Conservation (phyloP, 2,888 invertebrate genomes). For the Lasioglossum calceatum region DNA sequence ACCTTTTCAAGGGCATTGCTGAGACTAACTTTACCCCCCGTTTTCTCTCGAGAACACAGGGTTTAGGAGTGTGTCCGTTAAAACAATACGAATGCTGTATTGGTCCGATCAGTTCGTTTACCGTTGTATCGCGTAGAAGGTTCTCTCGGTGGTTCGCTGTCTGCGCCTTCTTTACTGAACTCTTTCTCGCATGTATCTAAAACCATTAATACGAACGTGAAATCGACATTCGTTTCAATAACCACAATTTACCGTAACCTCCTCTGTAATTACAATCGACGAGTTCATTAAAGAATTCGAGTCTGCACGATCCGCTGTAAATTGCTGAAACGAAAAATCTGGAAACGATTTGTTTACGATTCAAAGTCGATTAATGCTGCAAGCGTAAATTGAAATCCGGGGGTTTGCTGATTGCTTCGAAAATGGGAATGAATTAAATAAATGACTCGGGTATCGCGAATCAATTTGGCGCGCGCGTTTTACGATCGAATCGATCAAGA, state of each 20-base stretch:
- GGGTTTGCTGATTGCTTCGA: not conserved
- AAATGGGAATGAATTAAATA: not conserved
- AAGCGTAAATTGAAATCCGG: not conserved
- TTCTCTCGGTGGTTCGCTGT: slow-evolving; percentile 13
- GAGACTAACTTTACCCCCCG: slow-evolving; percentile 29
- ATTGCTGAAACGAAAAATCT: not conserved
- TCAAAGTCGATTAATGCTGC: not conserved
- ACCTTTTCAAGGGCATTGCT: slow-evolving; percentile 64
- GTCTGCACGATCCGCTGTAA: not conserved
- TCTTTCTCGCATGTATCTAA: not conserved
- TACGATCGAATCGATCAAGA: not conserved
- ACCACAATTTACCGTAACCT: not conserved
- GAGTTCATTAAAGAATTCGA: slow-evolving; percentile 1
- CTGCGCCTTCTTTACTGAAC: not conserved
- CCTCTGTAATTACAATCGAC: not conserved
- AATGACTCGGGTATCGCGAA: not conserved
- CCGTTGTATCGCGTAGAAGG: not conserved
- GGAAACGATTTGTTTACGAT: not conserved
- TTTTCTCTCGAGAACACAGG: slow-evolving; percentile 20
- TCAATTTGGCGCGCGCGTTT: not conserved
- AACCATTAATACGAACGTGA: not conserved
- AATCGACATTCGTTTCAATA: not conserved
- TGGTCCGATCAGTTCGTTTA: slow-evolving; percentile 8
- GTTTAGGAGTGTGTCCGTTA: not conserved
- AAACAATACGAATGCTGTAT: not conserved